phyloP scores from a whole-genome alignment of 2,113 vertebrate genomes.

The Pelodiscus sinensis region DNA sequence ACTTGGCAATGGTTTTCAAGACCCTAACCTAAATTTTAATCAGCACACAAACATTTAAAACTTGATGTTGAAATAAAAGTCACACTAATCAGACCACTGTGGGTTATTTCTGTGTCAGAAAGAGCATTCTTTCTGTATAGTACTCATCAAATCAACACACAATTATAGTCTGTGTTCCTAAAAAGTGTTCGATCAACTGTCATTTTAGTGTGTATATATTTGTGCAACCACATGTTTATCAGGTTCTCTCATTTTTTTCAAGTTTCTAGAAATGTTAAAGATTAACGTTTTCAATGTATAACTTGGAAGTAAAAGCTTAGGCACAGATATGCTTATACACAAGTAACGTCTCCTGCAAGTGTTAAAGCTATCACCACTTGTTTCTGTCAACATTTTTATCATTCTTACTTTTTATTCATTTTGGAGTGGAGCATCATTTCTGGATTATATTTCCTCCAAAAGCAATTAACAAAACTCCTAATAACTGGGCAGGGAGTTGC shows the following conservation, averaged over 20 bases:
- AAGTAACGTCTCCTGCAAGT: not conserved
- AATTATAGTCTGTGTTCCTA: slow-evolving; percentile 50
- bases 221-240: not conserved
- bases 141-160: slow-evolving; percentile 48
- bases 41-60: slow-evolving; percentile 53
- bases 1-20: slow-evolving; percentile 25
- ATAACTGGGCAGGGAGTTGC: not conserved
- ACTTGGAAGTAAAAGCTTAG: not conserved
- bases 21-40: slow-evolving; percentile 34
- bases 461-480: not conserved
- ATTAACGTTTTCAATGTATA: not conserved
- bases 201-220: slow-evolving; percentile 40
- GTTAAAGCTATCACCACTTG: not conserved
- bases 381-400: no score
- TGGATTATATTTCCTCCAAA: not conserved
- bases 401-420: not conserved
- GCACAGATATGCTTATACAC: not conserved
- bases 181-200: slow-evolving; percentile 40
- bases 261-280: not conserved
- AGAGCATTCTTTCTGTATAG: slow-evolving; percentile 45
- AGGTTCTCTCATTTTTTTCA: not conserved
- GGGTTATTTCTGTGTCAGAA: slow-evolving; percentile 53
- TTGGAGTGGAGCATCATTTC: not conserved
- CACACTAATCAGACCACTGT: slow-evolving; percentile 42
- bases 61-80: slow-evolving; percentile 18